Evolutionary conservation across 2,888 invertebrate genomes (phyloP).

Genomic region (Zele albiditarsus): DNA sequence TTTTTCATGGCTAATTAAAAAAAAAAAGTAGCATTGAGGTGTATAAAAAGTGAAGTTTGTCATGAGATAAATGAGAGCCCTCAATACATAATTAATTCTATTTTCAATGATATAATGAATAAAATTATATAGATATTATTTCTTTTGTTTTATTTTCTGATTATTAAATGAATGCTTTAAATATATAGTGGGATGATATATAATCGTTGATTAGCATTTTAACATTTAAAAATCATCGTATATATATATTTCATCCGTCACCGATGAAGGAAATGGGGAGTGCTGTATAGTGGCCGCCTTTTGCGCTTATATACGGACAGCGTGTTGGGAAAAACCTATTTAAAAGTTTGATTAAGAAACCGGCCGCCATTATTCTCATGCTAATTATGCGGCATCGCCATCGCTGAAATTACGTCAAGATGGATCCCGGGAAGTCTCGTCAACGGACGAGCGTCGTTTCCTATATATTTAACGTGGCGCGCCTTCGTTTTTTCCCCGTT

Average conservation of each 20-base stretch:
- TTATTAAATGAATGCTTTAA: slow-evolving; percentile 34
- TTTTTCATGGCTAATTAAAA: too few species aligned
- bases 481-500: slow-evolving; percentile 24
- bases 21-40: too few species aligned
- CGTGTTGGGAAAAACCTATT: slow-evolving; percentile 66
- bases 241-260: slow-evolving; percentile 25
- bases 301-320: slow-evolving; percentile 34
- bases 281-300: slow-evolving; percentile 33
- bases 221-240: slow-evolving; percentile 37
- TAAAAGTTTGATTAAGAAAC: slow-evolving; percentile 73
- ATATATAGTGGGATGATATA: slow-evolving; percentile 64
- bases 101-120: not conserved
- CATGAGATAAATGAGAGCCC: too few species aligned
- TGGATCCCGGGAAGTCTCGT: slow-evolving; percentile 49
- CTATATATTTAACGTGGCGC: slow-evolving; percentile 32
- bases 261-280: slow-evolving; percentile 42
- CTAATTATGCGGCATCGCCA: slow-evolving; percentile 66
- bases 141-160: slow-evolving; percentile 16
- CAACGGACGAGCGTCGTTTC: slow-evolving; percentile 36
- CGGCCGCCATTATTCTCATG: slow-evolving; percentile 70
- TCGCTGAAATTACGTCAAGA: slow-evolving; percentile 64
- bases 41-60: too few species aligned
- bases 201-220: slow-evolving; percentile 67
- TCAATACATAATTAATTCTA: not conserved
- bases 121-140: not conserved